These are phyloP conservation scores for Anas platyrhynchos DNA, from an alignment of 2,113 vertebrate species.

Conservation along the genomic window DNA sequence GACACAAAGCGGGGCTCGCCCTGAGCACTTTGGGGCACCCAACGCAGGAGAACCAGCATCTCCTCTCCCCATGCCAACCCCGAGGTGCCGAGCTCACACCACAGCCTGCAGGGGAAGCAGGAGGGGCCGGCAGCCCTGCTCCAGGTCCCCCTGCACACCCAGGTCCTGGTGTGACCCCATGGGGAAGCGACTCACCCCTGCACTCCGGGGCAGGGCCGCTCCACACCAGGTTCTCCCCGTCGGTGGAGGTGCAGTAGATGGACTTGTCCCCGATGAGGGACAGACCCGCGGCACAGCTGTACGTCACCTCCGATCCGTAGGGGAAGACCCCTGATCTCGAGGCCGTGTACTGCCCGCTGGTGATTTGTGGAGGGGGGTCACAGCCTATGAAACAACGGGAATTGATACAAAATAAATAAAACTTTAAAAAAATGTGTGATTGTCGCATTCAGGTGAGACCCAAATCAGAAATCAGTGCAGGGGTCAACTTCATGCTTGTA, in stretches of 20 bases:
- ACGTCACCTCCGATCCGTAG: background rate
- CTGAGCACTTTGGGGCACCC: too few species aligned
- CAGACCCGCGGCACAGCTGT: background rate
- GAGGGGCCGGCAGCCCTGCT: background rate
- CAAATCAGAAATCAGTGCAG: background rate
- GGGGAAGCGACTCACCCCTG: background rate
- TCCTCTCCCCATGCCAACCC: background rate
- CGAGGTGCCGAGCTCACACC: background rate
- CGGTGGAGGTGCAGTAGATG: background rate
- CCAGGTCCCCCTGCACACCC: background rate
- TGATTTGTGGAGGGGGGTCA: fast-evolving
- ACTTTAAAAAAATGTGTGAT: fast-evolving
- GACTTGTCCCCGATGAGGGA: background rate
- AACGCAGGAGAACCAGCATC: fast-evolving
- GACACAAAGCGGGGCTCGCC: background rate
- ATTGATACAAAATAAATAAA: too few species aligned
- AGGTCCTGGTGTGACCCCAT: background rate
- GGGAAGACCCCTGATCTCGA: fast-evolving
- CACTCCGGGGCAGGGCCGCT: constrained; percentile 10
- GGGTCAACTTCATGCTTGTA: fast-evolving
- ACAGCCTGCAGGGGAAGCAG: background rate
- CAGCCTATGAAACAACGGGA: background rate
- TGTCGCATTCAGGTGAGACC: background rate
- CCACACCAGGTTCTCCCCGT: background rate
- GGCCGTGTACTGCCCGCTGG: background rate